Evolutionary conservation across 92 coral and sea anemone species (phyloP).

Genomic region (Palythoa heliodiscus): DNA sequence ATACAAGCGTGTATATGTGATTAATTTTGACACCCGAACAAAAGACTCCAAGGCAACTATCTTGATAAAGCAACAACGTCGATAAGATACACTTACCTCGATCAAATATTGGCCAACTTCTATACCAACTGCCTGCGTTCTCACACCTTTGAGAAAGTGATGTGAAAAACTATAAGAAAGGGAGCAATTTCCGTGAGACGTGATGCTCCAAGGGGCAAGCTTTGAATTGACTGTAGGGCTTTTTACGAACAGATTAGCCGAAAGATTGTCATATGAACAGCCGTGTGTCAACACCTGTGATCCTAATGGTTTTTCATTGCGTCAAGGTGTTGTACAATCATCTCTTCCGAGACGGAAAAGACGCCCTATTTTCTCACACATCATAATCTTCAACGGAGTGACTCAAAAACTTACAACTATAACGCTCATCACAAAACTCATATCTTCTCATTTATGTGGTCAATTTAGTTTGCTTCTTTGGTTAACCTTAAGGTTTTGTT

Average conservation of each 20-base stretch:
- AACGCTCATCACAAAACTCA: neutral
- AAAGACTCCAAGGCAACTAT: constrained; percentile 35
- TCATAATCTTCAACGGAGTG: constrained; percentile 28
- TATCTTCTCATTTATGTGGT: constrained; percentile 25
- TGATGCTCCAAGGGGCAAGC: constrained; percentile 18
- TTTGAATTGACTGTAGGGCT: constrained; percentile 9
- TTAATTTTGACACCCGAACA: constrained; percentile 28
- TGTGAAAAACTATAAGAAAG: neutral
- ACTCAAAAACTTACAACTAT: neutral
- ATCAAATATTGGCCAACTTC: neutral
- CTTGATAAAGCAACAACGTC: constrained; percentile 19
- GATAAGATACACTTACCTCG: constrained; percentile 37
- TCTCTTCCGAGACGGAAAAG: constrained; percentile 20
- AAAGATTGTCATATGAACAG: constrained; percentile 46
- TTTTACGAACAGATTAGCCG: constrained; percentile 39
- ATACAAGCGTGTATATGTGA: constrained; percentile 16
- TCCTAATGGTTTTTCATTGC: constrained; percentile 56
- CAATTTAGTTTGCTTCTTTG: neutral
- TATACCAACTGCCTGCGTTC: neutral
- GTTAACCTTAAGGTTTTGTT: neutral
- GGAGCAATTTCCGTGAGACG: constrained; percentile 22
- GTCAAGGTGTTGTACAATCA: constrained; percentile 27
- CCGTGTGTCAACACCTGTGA: constrained; percentile 50
- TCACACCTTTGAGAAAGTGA: neutral
- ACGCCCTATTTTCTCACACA: constrained; percentile 12